phyloP scores from a whole-genome alignment of 2,113 vertebrate genomes.

The Sminthopsis crassicaudata region DNA sequence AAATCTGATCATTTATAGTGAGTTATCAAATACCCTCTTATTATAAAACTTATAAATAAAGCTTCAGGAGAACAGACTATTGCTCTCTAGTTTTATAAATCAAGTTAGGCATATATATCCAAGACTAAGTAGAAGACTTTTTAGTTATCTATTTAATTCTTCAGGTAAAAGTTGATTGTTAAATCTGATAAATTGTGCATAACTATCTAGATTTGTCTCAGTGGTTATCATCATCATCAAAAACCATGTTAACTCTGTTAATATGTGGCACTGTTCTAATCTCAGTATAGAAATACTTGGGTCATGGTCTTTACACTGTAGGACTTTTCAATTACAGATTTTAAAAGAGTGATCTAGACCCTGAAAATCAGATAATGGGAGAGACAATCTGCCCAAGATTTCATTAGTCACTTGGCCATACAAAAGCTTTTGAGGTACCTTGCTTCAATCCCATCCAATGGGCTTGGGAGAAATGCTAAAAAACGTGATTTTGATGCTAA shows the following conservation, averaged over 20 bases:
- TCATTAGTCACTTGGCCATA: background rate
- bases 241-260: too few relatives aligned
- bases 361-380: rapidly evolving
- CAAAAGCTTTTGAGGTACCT: background rate
- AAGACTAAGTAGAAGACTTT: too few relatives aligned
- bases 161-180: background rate
- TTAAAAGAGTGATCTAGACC: background rate
- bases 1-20: rapidly evolving
- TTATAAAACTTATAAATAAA: background rate
- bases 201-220: background rate
- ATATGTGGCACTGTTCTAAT: background rate
- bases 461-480: background rate
- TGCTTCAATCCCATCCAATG: background rate
- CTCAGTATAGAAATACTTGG: background rate
- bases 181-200: background rate
- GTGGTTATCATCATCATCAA: background rate
- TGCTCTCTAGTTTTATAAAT: background rate
- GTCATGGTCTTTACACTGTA: background rate
- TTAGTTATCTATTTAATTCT: background rate
- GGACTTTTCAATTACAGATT: background rate
- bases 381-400: background rate
- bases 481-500: background rate
- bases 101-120: background rate
- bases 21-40: rapidly evolving
- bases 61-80: too few relatives aligned